Evolutionary conservation across 2,113 vertebrate species (phyloP).

Genomic region (Gymnobelideus leadbeateri): DNA sequence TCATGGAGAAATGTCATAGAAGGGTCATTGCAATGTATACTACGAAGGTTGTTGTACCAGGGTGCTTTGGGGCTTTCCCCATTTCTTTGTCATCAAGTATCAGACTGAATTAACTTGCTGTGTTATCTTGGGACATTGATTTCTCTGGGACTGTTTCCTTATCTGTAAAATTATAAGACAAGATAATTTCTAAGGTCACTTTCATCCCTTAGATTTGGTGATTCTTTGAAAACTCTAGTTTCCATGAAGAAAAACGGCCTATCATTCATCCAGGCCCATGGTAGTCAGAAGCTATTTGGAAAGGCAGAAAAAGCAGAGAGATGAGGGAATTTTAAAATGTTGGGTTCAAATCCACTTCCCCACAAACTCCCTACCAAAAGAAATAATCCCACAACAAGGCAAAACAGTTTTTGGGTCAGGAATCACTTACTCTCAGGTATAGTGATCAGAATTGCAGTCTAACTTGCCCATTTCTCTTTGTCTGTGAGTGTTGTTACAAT

Average conservation of each 20-base stretch:
- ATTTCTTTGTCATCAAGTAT: not conserved
- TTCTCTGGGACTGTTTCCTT: not conserved
- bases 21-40: not conserved
- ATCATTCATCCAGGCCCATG: not conserved
- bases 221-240: not conserved
- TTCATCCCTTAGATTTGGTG: not conserved
- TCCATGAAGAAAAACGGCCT: not conserved
- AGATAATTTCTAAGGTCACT: not conserved
- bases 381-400: not conserved
- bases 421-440: not conserved
- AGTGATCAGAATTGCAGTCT: not conserved
- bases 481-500: not conserved
- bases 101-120: not conserved
- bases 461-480: not conserved
- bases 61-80: not conserved
- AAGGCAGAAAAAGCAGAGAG: not conserved
- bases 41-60: not conserved
- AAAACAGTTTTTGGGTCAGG: not conserved
- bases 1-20: not conserved
- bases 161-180: not conserved
- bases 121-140: not conserved
- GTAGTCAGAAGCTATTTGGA: not conserved
- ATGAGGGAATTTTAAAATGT: not conserved
- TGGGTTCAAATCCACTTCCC: not conserved
- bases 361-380: not conserved